Conservation (phyloP, 2,113 vertebrate genomes). For the Catharus bicknelli region DNA sequence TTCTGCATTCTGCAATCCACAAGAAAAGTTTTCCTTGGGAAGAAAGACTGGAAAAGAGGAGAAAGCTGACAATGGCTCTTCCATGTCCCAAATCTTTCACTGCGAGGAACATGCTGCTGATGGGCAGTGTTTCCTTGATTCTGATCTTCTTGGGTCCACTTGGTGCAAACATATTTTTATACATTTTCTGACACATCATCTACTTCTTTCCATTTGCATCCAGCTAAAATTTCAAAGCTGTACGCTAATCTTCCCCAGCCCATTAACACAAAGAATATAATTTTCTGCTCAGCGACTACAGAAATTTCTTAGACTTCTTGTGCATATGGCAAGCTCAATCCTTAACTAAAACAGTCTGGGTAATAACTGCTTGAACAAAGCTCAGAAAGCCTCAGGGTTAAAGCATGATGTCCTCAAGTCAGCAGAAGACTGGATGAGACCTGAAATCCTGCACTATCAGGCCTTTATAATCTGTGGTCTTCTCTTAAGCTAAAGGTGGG, state of each 20-base stretch:
- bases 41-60: accelerated
- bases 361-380: not conserved
- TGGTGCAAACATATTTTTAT: not conserved
- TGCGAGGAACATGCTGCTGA: accelerated
- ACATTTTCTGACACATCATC: not conserved
- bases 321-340: not conserved
- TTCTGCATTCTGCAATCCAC: not conserved
- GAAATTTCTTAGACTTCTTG: not conserved
- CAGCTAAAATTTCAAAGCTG: not conserved
- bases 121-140: not conserved
- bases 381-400: not conserved
- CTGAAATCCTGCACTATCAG: not conserved
- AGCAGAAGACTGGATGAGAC: not conserved
- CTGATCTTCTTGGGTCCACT: not conserved
- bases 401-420: not conserved
- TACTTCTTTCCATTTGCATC: not conserved
- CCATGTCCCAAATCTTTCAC: accelerated
- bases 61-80: not conserved
- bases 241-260: accelerated
- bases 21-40: not conserved
- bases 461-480: not conserved
- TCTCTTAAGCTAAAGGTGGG: not conserved
- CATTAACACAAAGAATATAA: not conserved
- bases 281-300: not conserved
- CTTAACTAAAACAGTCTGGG: not conserved